Percentiles rank a stretch among this genome's conserved stretches.
phyloP scores from a whole-genome alignment of 2,113 vertebrate genomes.

The Eurypyga helias region DNA sequence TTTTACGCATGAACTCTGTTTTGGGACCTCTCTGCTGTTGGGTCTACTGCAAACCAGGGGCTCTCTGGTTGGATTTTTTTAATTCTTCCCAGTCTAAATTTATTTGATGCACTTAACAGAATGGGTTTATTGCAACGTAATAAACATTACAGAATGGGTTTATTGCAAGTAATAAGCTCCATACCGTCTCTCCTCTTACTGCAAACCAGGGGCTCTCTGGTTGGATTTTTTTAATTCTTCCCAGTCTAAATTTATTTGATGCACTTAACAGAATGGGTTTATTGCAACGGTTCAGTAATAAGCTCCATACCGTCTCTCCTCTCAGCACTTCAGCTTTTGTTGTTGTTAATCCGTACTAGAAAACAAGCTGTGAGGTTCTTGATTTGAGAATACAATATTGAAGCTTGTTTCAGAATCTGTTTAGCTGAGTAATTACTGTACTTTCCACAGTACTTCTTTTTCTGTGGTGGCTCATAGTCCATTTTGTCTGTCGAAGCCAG shows the following conservation, averaged over 20 bases:
- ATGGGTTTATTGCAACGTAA: background rate
- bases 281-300: too few relatives aligned
- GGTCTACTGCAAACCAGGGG: background rate
- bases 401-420: background rate
- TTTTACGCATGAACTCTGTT: background rate
- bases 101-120: background rate
- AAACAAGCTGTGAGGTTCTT: background rate
- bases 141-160: too few relatives aligned
- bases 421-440: background rate
- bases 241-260: background rate
- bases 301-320: too few relatives aligned
- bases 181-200: too few relatives aligned
- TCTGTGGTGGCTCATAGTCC: background rate
- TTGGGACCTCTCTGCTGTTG: background rate
- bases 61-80: background rate
- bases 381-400: background rate
- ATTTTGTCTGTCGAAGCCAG: background rate
- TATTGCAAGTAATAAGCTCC: too few relatives aligned
- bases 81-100: background rate
- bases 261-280: background rate
- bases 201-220: background rate
- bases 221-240: background rate
- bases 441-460: background rate
- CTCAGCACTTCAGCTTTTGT: background rate
- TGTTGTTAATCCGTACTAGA: background rate